phyloP scores from a whole-genome alignment of 1,140 invertebrate genomes.

The Drosophila nikananu region DNA sequence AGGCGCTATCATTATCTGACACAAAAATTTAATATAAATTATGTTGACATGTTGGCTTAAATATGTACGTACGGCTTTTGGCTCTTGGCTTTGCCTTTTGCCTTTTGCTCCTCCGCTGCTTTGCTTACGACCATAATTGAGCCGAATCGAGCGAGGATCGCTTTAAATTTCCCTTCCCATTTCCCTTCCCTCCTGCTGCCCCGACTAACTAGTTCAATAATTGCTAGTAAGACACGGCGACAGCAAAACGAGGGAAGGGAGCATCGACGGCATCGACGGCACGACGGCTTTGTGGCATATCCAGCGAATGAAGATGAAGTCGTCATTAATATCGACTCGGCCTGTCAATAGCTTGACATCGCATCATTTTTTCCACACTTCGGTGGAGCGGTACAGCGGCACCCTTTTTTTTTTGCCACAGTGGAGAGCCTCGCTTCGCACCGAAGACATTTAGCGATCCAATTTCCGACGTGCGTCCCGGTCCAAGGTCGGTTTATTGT shows the following conservation, averaged over 20 bases:
- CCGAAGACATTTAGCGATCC: constrained; percentile 45
- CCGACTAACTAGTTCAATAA: constrained; percentile 73
- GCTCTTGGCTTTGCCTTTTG: constrained; percentile 5
- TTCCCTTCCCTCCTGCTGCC: neutral
- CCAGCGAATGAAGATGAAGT: constrained; percentile 71
- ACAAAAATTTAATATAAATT: constrained; percentile 85
- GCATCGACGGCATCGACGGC: too few relatives aligned
- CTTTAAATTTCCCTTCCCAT: neutral
- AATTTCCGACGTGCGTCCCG: constrained; percentile 56
- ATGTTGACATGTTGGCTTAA: constrained; percentile 85
- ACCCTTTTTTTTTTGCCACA: constrained; percentile 30
- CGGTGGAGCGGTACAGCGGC: constrained; percentile 42
- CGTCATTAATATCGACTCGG: constrained; percentile 82
- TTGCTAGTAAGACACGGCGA: constrained; percentile 69
- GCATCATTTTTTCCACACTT: constrained; percentile 71
- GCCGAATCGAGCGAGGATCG: constrained; percentile 5
- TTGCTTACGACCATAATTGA: constrained; percentile 47
- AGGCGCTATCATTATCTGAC: constrained; percentile 85
- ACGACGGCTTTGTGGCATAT: constrained; percentile 30
- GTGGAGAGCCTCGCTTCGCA: constrained; percentile 22
- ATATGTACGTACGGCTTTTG: constrained; percentile 57
- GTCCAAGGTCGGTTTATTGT: constrained; percentile 60
- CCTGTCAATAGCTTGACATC: constrained; percentile 82
- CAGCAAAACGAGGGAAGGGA: constrained; percentile 42
- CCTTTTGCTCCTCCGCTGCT: too few relatives aligned